Base-by-base conservation (phyloP, 1,140 invertebrate genomes). In the Camponotus vicinus region DNA sequence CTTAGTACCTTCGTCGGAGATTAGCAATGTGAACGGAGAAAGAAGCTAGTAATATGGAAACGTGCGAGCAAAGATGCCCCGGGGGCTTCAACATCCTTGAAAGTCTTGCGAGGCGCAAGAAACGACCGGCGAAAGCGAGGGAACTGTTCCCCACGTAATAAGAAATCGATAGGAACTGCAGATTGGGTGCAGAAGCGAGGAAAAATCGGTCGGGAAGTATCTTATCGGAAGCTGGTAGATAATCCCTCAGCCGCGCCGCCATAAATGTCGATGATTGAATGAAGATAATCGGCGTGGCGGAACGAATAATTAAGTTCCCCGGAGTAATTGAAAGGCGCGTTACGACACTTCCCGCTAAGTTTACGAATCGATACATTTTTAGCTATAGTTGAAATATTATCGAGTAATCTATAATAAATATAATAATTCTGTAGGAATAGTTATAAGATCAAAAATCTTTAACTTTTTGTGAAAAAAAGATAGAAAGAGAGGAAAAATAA, bases 121-220 rank as follows among this genome's bases (percentile, higher is more conserved):
- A 89, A 86, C 70, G 87, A 86, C 57, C 57, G 61, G 57, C n/a
- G 61, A 73, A 45, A 67, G 15, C n/a, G 63, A 27, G 21, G 40
- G 59, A 57, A 66, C 40, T 52, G 37, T 61, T 63, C 66, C 75
- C 42, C 75, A 61, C 76, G 87, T 89, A 89, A 89, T 89, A 89
- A 89, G 84, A 88, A 89, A 89, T 89, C 88, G 88, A 89, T 89
- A 77, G 86, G 76, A 83, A 66, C 70, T 61, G 66, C 63, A 34
- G 84, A 89, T 89, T 77, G 63, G 88, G 57, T 85, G 86, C 75
- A 75, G 77, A 88, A 76, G 32, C 70, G 69, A 57, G 42, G 82
- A 49, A 88, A 88, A 79, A 88, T 89, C 87, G 63, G 59, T 42
- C 63, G 42, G 52, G 57, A 64, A 89, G 87, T 86, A 76, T 88